phyloP scores from a whole-genome alignment of 2,797 vertebrate species.

The Rousettus madagascariensis region DNA sequence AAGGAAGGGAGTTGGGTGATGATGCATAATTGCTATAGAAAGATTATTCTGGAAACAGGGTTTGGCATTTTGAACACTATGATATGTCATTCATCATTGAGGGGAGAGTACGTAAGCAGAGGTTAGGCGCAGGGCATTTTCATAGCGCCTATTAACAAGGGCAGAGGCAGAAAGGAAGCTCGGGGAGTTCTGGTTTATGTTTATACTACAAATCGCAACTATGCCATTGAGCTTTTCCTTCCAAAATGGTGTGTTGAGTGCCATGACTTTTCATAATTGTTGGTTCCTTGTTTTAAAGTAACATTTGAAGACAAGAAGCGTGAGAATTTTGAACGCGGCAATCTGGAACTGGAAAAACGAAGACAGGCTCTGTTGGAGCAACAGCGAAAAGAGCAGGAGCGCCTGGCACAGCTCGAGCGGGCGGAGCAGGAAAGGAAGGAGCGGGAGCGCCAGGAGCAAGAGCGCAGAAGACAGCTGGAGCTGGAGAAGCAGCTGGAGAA shows the following conservation, averaged over 20 bases:
- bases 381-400: slow-evolving; percentile 97
- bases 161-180: not conserved
- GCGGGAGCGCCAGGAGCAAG: slow-evolving; percentile 94
- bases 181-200: not conserved
- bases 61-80: not conserved
- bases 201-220: not conserved
- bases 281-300: slow-evolving; percentile 82
- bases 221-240: not conserved
- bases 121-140: not conserved
- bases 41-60: not conserved
- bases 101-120: not conserved
- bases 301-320: slow-evolving; percentile 98
- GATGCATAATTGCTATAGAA: not conserved
- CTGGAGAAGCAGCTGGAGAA: slow-evolving; percentile 95
- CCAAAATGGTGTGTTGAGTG: not conserved
- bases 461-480: slow-evolving; percentile 94
- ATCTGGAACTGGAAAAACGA: slow-evolving; percentile 96
- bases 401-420: slow-evolving; percentile 93
- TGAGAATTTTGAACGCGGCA: slow-evolving; percentile 98
- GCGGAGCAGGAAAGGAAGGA: slow-evolving; percentile 95
- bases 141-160: fast-evolving
- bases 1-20: not conserved
- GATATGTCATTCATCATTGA: fast-evolving
- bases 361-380: slow-evolving; percentile 95
- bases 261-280: not conserved